Evolutionary conservation across 2,113 vertebrate species (phyloP).

Genomic region (Phoxinus phoxinus): DNA sequence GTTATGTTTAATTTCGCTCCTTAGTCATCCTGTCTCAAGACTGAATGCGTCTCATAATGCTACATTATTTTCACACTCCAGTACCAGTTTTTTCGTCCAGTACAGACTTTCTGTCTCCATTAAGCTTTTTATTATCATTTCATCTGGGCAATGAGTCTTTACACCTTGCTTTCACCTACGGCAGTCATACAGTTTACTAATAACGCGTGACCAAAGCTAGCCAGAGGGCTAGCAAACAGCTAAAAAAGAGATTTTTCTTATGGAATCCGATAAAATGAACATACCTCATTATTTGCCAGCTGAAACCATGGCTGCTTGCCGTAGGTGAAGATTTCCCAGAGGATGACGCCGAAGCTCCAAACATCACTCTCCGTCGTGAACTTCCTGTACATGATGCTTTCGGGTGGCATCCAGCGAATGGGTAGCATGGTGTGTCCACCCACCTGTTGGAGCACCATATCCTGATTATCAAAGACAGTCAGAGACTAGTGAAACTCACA

Average conservation of each 20-base stretch:
- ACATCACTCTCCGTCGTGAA: slow-evolving; percentile 98
- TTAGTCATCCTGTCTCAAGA: not conserved
- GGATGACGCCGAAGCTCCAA: slow-evolving; percentile 98
- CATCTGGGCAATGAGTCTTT: not conserved
- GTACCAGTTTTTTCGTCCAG: not conserved
- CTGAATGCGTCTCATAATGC: not conserved
- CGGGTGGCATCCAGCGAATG: slow-evolving; percentile 97
- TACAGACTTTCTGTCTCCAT: not conserved
- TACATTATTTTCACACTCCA: not conserved
- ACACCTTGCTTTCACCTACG: not conserved
- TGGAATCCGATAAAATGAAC: not conserved
- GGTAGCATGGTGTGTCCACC: slow-evolving; percentile 98
- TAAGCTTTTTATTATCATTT: not conserved
- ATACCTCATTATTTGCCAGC: slow-evolving; percentile 97
- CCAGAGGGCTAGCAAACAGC: not conserved
- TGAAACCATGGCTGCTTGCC: slow-evolving; percentile 99
- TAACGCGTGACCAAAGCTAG: not conserved
- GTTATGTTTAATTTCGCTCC: not conserved
- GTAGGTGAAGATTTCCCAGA: slow-evolving; percentile 99
- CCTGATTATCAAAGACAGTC: not conserved
- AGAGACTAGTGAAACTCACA: not conserved
- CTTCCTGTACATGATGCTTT: slow-evolving; percentile 99
- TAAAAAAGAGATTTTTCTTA: not conserved
- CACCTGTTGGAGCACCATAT: slow-evolving; percentile 74
- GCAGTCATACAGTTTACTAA: not conserved